Evolutionary conservation across 37 sponge, comb jelly and placozoan species (phyloP), one percentile per base, ranked within the genome.

Genomic region (Oopsacas minuta): DNA sequence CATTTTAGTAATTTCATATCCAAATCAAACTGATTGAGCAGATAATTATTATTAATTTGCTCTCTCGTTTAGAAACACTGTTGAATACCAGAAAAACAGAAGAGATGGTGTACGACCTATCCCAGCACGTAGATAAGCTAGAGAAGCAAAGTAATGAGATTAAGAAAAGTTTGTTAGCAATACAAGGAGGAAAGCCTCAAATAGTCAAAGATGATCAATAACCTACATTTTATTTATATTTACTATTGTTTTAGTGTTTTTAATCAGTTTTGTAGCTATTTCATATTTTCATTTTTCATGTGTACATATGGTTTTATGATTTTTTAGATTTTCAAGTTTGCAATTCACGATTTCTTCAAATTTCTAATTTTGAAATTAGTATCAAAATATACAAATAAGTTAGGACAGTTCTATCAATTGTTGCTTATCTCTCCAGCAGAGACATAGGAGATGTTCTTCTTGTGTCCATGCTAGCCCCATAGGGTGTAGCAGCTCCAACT

Each of bases 81-180:
- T n/a, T 61, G 75, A 61, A 61, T 61, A 61, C 75, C 20, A 61
- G 75, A 61, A 61, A 61, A 61, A 61, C 75, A 25, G 75, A 61
- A 61, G 75, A 61, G 75, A 61, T 61, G 75, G 75, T 61, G 28
- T 61, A 61, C 75, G 75, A 61, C 75, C 75, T 61, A 61, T 25
- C 75, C 7, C 75, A 61, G 22, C 75, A 61, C 75, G 75, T 61
- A 34, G 75, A 61, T 10, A 61, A n/a, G 75, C 7, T 61, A 61
- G 75, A 61, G 30, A 61, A 61, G 75, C 75, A 61, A n/a, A 34
- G 75, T 5, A n/a, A 25, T 10, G 75, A 61, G 30, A 61, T 61
- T n/a, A 61, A 61, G 22, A 61, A 61, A 12, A n/a, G 30, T 25
- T 61, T 61, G 30, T 34, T 61, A 5, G 28, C 30, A n/a, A 25